phyloP scores from a whole-genome alignment of 2,888 invertebrate species.

The Andrena flavipes region DNA sequence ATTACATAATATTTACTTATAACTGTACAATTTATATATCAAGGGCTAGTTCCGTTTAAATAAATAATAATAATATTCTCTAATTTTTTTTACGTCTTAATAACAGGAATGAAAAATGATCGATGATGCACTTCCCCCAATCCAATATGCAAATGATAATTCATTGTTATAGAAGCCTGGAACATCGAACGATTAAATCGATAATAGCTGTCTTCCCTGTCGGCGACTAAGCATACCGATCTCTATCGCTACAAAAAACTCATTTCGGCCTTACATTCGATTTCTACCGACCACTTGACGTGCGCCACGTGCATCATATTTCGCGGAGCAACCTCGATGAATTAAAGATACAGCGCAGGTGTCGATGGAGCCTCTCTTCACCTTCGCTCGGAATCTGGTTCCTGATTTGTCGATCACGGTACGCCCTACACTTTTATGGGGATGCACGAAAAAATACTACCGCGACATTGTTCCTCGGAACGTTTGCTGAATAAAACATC shows the following conservation, averaged over 20 bases:
- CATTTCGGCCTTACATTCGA: constrained; percentile 50
- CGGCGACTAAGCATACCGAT: constrained; percentile 44
- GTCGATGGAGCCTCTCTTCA: constrained; percentile 61
- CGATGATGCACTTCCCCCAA: no score
- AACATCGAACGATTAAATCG: constrained; percentile 3
- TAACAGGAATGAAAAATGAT: background rate
- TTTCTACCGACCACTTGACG: constrained; percentile 69
- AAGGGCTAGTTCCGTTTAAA: no score
- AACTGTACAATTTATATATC: no score
- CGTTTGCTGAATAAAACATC: constrained; percentile 18
- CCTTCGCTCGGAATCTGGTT: constrained; percentile 33
- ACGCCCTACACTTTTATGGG: constrained; percentile 20
- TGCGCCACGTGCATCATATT: constrained; percentile 72
- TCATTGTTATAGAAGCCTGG: constrained; percentile 7
- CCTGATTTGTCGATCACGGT: constrained; percentile 24
- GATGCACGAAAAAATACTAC: background rate
- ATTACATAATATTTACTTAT: no score
- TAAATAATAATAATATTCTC: no score
- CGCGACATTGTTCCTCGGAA: constrained; percentile 3
- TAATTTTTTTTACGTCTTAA: background rate
- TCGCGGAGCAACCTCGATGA: constrained; percentile 60
- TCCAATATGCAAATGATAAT: background rate
- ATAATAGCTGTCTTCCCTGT: constrained; percentile 17
- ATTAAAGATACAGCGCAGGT: constrained; percentile 74
- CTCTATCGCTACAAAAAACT: constrained; percentile 51